Base-by-base conservation (phyloP, 2,888 invertebrate genomes). In the Eupelmus urozonus region DNA sequence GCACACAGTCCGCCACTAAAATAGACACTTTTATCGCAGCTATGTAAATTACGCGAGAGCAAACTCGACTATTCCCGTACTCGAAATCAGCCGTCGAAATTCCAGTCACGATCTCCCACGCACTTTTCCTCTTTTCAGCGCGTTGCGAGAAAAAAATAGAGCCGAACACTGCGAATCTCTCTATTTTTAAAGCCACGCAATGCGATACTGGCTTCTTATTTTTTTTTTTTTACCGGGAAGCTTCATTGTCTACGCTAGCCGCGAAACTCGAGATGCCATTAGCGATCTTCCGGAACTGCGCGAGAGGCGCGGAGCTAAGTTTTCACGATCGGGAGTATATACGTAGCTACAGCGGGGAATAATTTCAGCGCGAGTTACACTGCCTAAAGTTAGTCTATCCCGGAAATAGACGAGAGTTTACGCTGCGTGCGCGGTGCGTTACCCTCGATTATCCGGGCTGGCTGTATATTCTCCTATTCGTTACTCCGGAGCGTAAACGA, bases 371-470 rank as follows among this genome's bases (percentile, higher is more conserved):
- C 34, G 45, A 45, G 2, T 13, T 45, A 45, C 20, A 53, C 13
- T 13, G 60, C n/a, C n/a, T 18, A 60, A 18, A 40, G 60, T 60
- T 60, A 60, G 34, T 25, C 60, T 2, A 53, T 53, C 34, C 5
- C 60, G 60, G 18, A 60, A 60, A 60, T 60, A 60, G 60, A 53
- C 18, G 27, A 25, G 60, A 60, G 60, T 60, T 60, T 60, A 60
- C 27, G 57, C n/a, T 27, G n/a, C 3, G 9, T 9, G 34, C 34
- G 5, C 34, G 7, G 60, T 60, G 34, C 60, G 34, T 34, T 60
- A 60, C 34, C 29, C 60, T 34, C 34, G 60, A 60, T 34, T 60
- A 34, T 34, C 34, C 7, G 5, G 53, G 2, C n/a, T n/a, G n/a
- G n/a, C n/a, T n/a, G n/a, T n/a, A n/a, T n/a, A n/a, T n/a, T n/a